Evolutionary conservation across 2,113 vertebrate species (phyloP), one percentile per base, ranked within the genome.

Genomic region (Corvus hawaiiensis): DNA sequence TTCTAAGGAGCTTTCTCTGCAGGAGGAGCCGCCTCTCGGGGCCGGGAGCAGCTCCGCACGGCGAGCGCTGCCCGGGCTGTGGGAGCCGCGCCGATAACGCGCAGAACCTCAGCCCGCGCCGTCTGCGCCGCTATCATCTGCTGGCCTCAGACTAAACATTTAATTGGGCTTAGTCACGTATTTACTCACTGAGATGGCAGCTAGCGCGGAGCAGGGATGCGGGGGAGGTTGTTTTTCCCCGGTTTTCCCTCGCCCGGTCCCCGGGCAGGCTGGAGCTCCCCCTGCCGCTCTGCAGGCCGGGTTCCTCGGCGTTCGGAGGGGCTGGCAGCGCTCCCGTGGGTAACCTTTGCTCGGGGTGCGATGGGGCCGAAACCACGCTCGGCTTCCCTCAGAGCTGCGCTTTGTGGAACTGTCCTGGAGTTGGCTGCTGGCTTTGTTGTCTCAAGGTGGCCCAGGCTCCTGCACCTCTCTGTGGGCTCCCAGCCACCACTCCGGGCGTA

Each of bases 201-300:
- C 90, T n/a, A 56, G 74, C 12, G 58, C 6, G 17, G 84, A 88
- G 81, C 88, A 24, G 48, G 52, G 71, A 12, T 33, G 63, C 37
- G 87, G 69, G 83, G 84, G 85, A 61, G 71, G 78, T 46, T 91
- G 90, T 93, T 95, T 91, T 56, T 43, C 66, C 88, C 32, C 3
- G 67, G 17, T 66, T 86, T 87, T 46, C 58, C 82, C 88, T 39
- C n/a, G 24, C 35, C 48, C 20, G 44, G 48, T 55, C 69, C 86
- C 96, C n/a, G 51, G 51, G 46, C 90, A n/a, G 96, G 77, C 87
- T 91, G 96, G 62, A 98, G 98, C 98, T 97, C 98, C 98, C 95
- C 95, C 98, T 98, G 97, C 94, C 93, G 98, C 94, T 73, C n/a
- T 16, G 35, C 44, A 4, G 67, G 16, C 24, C 28, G 13, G 3